These are phyloP conservation scores for Anorthoa munda DNA, from an alignment of 2,888 invertebrate genomes.

Conservation along the genomic window DNA sequence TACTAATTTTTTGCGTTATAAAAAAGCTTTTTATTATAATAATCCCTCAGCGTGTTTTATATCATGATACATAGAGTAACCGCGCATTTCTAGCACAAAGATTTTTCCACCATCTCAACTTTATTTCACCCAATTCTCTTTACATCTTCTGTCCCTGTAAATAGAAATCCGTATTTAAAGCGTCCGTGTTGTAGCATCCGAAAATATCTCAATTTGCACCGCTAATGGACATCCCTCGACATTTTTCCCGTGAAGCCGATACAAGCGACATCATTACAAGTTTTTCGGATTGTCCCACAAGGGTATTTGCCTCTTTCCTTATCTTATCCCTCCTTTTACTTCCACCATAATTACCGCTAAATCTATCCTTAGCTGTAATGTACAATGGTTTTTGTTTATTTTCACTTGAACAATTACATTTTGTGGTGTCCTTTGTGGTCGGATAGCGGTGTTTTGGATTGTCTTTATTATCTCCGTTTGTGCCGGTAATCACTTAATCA, in stretches of 20 bases:
- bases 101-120: neutral
- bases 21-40: no score
- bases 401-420: slow-evolving; percentile 65
- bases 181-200: slow-evolving; percentile 21
- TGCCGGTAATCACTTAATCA: slow-evolving; percentile 27
- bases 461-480: slow-evolving; percentile 26
- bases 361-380: slow-evolving; percentile 63
- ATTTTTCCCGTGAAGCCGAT: slow-evolving; percentile 55
- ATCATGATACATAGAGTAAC: no score
- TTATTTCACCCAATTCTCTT: neutral
- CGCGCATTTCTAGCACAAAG: neutral
- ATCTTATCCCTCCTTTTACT: slow-evolving; percentile 60
- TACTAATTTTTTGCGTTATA: no score
- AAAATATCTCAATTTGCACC: slow-evolving; percentile 52
- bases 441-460: slow-evolving; percentile 10
- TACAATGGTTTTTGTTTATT: slow-evolving; percentile 66
- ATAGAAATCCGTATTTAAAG: slow-evolving; percentile 35
- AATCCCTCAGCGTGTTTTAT: no score
- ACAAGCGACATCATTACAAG: slow-evolving; percentile 62
- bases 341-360: slow-evolving; percentile 63
- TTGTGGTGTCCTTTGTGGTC: slow-evolving; percentile 46
- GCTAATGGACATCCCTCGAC: slow-evolving; percentile 50
- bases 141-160: neutral
- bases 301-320: slow-evolving; percentile 51
- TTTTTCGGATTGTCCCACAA: slow-evolving; percentile 66